Percentiles rank a stretch among this genome's conserved stretches.
Evolutionary conservation across 2,113 vertebrate species (phyloP).

Genomic region (Recurvirostra avosetta): DNA sequence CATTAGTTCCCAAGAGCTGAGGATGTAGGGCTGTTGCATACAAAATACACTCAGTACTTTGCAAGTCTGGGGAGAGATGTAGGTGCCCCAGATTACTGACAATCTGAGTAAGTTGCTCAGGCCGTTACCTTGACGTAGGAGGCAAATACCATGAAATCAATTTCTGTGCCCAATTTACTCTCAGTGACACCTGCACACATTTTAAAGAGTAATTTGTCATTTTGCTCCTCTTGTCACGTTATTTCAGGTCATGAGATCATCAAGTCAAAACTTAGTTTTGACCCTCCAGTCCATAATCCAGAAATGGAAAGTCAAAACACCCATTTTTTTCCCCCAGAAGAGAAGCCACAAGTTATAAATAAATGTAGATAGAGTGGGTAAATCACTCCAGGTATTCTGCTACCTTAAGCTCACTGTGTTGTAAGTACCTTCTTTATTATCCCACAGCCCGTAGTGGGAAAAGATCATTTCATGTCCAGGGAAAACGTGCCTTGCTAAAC

Average conservation of each 20-base stretch:
- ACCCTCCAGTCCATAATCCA: neutral
- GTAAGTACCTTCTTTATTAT: neutral
- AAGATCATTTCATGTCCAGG: neutral
- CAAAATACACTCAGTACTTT: neutral
- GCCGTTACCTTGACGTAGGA: neutral
- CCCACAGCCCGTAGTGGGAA: neutral
- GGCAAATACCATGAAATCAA: constrained; percentile 41
- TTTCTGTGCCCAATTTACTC: constrained; percentile 27
- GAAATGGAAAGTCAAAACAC: neutral
- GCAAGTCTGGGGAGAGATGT: neutral
- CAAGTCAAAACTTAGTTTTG: neutral
- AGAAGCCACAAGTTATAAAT: neutral
- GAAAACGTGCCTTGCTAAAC: neutral
- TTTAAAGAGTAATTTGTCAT: neutral
- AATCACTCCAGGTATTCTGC: neutral
- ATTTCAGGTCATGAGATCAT: neutral
- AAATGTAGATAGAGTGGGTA: neutral
- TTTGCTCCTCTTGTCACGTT: neutral
- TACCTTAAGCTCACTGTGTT: neutral
- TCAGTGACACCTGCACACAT: neutral
- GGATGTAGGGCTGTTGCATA: neutral
- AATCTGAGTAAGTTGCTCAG: neutral
- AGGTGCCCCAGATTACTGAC: neutral
- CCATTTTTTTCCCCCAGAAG: neutral
- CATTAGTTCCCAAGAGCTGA: neutral